phyloP scores from a whole-genome alignment of 2,797 vertebrate species.

The Lemur catta region DNA sequence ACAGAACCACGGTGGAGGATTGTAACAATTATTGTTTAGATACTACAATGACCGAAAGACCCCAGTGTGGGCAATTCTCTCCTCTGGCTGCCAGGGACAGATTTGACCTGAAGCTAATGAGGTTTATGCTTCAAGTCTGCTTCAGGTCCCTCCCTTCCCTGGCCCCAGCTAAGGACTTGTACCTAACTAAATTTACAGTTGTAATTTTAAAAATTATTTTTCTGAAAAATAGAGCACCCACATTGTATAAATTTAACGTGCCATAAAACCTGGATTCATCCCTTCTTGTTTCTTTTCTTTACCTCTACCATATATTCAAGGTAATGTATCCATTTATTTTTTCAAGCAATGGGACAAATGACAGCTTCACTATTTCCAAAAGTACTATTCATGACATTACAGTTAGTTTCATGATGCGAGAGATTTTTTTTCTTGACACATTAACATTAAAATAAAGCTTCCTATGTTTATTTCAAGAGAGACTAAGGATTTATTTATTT shows the following conservation, averaged over 20 bases:
- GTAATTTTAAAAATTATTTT: neutral
- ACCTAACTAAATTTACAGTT: neutral
- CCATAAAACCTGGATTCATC: neutral
- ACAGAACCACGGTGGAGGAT: neutral
- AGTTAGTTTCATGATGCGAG: neutral
- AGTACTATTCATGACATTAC: neutral
- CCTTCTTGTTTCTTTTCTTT: neutral
- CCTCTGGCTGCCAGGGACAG: neutral
- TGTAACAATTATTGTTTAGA: neutral
- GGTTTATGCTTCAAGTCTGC: neutral
- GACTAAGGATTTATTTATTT: neutral
- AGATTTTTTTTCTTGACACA: neutral
- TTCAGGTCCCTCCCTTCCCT: neutral
- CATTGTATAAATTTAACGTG: neutral
- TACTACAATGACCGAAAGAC: neutral
- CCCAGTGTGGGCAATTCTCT: neutral
- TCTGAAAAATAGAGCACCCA: neutral
- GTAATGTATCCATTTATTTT: neutral
- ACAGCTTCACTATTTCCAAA: constrained; percentile 6
- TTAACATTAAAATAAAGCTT: constrained; percentile 27
- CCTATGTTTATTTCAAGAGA: neutral
- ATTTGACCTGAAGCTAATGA: neutral
- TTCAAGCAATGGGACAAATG: neutral
- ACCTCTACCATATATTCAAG: neutral
- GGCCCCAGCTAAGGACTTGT: neutral